Evolutionary conservation across 2,888 invertebrate genomes (phyloP).

Genomic region (Lasioglossum zephyrum): DNA sequence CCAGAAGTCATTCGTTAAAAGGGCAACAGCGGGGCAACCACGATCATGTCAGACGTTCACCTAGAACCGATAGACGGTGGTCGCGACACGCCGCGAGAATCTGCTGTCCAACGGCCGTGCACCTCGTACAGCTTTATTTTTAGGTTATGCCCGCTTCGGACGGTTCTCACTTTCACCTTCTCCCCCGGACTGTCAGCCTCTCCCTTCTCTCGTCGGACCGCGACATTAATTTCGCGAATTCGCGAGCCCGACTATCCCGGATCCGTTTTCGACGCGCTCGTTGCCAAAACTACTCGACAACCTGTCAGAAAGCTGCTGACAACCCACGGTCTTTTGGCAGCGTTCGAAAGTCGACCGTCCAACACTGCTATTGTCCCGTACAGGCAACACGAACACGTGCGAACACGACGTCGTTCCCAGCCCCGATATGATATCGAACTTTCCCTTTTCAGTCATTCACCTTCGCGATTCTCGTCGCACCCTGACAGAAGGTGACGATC

Average conservation of each 20-base stretch:
- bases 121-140: constrained; percentile 55
- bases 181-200: constrained; percentile 56
- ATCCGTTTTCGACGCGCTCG: constrained; percentile 17
- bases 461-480: neutral
- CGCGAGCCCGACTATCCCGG: constrained; percentile 30
- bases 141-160: constrained; percentile 68
- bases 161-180: constrained; percentile 73
- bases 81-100: constrained; percentile 16
- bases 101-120: constrained; percentile 22
- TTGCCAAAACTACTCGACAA: constrained; percentile 41
- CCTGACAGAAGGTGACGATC: neutral
- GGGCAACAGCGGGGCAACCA: constrained; percentile 32
- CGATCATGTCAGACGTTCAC: constrained; percentile 54
- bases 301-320: constrained; percentile 70
- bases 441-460: neutral
- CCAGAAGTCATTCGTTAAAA: constrained; percentile 55
- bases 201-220: constrained; percentile 56
- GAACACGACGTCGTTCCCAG: neutral
- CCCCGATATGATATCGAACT: neutral
- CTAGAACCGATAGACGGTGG: constrained; percentile 30
- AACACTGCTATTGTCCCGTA: constrained; percentile 6
- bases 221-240: constrained; percentile 67
- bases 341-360: neutral
- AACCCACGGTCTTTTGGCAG: constrained; percentile 64
- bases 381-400: constrained; percentile 58